A percentile compares a stretch with the other conserved stretches of the same genome.
Conservation (phyloP, 92 coral and sea anemone genomes). For the Diadumene lineata region DNA sequence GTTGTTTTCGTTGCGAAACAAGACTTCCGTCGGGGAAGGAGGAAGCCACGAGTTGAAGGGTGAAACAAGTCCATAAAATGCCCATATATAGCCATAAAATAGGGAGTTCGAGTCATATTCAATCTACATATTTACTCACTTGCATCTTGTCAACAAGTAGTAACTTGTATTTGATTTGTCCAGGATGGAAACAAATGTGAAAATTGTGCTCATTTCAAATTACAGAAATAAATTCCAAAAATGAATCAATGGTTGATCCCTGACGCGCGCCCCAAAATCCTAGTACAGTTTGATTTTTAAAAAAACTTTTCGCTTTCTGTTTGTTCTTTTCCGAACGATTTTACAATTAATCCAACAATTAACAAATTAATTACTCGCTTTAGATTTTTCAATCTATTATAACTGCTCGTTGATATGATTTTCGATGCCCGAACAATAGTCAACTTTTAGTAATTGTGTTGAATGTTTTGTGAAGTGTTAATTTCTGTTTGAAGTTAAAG, state of each 20-base stretch:
- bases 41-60: constrained; percentile 1
- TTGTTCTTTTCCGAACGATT: not conserved
- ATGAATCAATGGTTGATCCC: not conserved
- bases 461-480: no score
- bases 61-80: constrained; percentile 22
- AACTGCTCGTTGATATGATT: not conserved
- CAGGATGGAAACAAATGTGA: not conserved
- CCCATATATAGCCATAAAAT: constrained; percentile 26
- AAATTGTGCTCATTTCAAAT: no score
- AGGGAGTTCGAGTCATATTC: not conserved
- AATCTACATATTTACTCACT: constrained; percentile 19
- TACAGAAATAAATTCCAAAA: no score
- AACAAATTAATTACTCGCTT: not conserved
- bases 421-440: no score
- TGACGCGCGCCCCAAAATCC: not conserved
- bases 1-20: not conserved
- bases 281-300: not conserved
- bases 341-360: not conserved
- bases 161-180: not conserved
- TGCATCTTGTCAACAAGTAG: not conserved
- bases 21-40: constrained; percentile 10
- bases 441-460: no score
- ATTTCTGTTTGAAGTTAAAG: no score
- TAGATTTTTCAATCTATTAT: not conserved
- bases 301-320: constrained; percentile 12